A percentile compares a stretch with the other conserved stretches of the same genome.
These are phyloP conservation scores for Oxyscelio sp. DNA, from an alignment of 2,888 invertebrate genomes.

Conservation along the genomic window DNA sequence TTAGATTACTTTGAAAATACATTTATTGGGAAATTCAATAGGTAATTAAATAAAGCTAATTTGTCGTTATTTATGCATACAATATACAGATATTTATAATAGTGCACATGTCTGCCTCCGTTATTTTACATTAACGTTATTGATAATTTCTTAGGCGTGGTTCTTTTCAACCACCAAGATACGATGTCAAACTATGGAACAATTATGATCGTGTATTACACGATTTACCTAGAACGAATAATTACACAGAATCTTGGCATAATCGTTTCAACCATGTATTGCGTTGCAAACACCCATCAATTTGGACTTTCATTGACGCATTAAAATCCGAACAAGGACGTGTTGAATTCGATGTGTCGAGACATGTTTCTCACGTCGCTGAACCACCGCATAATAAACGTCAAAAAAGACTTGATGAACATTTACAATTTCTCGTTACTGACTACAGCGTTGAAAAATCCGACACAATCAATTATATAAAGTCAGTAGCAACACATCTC, in stretches of 20 bases:
- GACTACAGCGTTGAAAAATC: no score
- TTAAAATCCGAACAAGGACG: not conserved
- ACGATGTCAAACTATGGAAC: conserved; percentile 2
- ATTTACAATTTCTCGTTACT: no score
- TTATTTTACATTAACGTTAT: no score
- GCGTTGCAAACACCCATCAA: not conserved
- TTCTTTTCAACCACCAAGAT: not conserved
- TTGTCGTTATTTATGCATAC: no score
- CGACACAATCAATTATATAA: no score
- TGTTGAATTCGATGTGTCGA: not conserved
- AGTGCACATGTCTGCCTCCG: no score
- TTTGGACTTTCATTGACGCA: not conserved
- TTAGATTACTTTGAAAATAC: not conserved
- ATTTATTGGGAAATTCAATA: not conserved
- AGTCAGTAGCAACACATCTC: no score
- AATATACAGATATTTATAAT: no score
- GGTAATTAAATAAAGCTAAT: no score
- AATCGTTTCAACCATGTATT: not conserved
- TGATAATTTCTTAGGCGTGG: not conserved
- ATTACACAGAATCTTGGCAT: conserved; percentile 4
- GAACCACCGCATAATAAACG: not conserved
- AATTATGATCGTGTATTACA: not conserved
- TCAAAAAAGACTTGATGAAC: no score
- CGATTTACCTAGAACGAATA: not conserved
- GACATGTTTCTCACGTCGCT: not conserved